Base-by-base conservation (phyloP, 37 sponge, comb jelly and placozoan genomes). In the Halichondria panicea region DNA sequence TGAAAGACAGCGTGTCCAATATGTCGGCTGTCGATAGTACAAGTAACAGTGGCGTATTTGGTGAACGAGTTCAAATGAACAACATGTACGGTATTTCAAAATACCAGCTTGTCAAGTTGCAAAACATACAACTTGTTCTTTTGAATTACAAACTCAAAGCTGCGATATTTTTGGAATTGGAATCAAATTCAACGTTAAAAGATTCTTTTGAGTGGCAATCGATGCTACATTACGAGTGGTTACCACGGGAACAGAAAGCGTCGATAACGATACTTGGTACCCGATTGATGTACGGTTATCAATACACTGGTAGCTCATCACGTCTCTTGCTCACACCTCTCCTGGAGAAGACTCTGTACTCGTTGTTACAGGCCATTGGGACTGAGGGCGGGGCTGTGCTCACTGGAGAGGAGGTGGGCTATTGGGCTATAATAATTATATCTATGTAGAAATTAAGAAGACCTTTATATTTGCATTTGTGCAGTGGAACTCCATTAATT, bases 131-230 rank as follows among this genome's bases (percentile, higher is more conserved):
- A 32, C 34, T 56, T 1, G 36, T 66, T 24, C 38, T 86, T 1
- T 46, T n/a, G 11, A 15, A 24, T 35, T 65, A 64, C 64, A 63
- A 12, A 1, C 33, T 41, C 43, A 71, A 63, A 34, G 68, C 21
- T 0, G 36, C 28, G n/a, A 22, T 58, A 21, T 31, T 76, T 7
- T 3, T 13, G 5, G 25, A 60, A n/a, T n/a, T n/a, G n/a, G n/a
- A n/a, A n/a, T n/a, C n/a, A n/a, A n/a, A n/a, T n/a, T n/a, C n/a
- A n/a, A n/a, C n/a, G n/a, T n/a, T n/a, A n/a, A n/a, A n/a, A n/a
- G n/a, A 64, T 4, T 75, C 77, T 5, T 79, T 79, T 44, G 32
- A 28, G 5, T 79, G 80, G 80, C 55, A 72, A 60, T 52, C 66
- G 1, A 44, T 59, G 58, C 80, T 73, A 5, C 86, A 73, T 44